phyloP scores from a whole-genome alignment of 1,140 invertebrate species.

The Augochlora pura region DNA sequence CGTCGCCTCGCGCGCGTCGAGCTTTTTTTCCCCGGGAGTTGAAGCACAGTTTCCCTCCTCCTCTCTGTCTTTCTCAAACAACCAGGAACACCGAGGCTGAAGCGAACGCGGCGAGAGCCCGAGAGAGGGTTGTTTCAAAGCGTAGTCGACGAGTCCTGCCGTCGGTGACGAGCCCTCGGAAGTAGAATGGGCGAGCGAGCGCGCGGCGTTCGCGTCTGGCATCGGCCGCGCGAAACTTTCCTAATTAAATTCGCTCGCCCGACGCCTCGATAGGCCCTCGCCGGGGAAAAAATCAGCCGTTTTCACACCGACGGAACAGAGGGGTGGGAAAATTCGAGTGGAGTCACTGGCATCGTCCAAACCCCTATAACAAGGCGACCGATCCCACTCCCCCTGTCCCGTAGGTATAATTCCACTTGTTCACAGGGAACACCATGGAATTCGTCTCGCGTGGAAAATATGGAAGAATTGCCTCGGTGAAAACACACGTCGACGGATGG shows the following conservation, averaged over 20 bases:
- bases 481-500: too few relatives aligned
- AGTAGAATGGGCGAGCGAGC: slow-evolving; percentile 19
- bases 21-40: too few relatives aligned
- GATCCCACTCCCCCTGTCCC: too few relatives aligned
- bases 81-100: too few relatives aligned
- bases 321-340: neutral
- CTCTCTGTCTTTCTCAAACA: neutral
- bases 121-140: slow-evolving; percentile 1
- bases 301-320: neutral
- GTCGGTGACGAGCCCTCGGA: slow-evolving; percentile 2
- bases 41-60: neutral
- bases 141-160: slow-evolving; percentile 12
- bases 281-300: neutral
- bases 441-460: neutral
- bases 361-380: too few relatives aligned
- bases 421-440: neutral
- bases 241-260: slow-evolving; percentile 55
- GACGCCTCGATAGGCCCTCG: slow-evolving; percentile 33
- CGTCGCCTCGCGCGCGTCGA: neutral
- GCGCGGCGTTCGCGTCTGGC: slow-evolving; percentile 16
- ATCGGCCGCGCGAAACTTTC: slow-evolving; percentile 29
- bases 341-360: too few relatives aligned
- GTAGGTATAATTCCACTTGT: neutral
- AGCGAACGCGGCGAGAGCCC: too few relatives aligned
- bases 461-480: neutral